These are phyloP conservation scores for Lasioglossum zephyrum DNA, from an alignment of 2,888 invertebrate genomes.

Conservation along the genomic window DNA sequence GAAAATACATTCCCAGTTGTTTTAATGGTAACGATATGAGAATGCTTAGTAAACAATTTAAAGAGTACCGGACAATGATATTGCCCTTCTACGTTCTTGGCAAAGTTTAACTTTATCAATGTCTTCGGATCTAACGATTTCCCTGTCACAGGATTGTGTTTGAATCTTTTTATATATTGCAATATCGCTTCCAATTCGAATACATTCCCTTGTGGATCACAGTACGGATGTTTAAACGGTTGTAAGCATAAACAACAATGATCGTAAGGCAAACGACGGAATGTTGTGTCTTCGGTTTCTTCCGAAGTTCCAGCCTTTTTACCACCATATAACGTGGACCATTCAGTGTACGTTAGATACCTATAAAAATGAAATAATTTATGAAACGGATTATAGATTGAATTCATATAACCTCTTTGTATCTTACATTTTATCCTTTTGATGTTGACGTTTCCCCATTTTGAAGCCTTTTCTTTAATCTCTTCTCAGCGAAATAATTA, in stretches of 20 bases:
- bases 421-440: constrained; percentile 95
- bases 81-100: constrained; percentile 92
- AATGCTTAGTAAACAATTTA: constrained; percentile 96
- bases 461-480: constrained; percentile 80
- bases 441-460: constrained; percentile 97
- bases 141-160: constrained; percentile 97
- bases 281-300: constrained; percentile 91
- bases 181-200: constrained; percentile 96
- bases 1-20: constrained; percentile 98
- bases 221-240: constrained; percentile 96
- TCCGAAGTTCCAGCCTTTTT: constrained; percentile 89
- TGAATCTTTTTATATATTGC: constrained; percentile 95
- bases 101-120: constrained; percentile 93
- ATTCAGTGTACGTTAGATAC: constrained; percentile 94
- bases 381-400: background rate
- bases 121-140: constrained; percentile 93
- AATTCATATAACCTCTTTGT: background rate
- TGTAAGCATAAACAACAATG: constrained; percentile 96
- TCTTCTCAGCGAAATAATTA: background rate
- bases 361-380: constrained; percentile 82
- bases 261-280: constrained; percentile 95
- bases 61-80: constrained; percentile 98
- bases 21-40: constrained; percentile 95
- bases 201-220: constrained; percentile 95
- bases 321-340: constrained; percentile 95